These are phyloP conservation scores for Ophiothrix spiculata DNA, from an alignment of 35 echinoderm and acorn worm species.

Conservation along the genomic window DNA sequence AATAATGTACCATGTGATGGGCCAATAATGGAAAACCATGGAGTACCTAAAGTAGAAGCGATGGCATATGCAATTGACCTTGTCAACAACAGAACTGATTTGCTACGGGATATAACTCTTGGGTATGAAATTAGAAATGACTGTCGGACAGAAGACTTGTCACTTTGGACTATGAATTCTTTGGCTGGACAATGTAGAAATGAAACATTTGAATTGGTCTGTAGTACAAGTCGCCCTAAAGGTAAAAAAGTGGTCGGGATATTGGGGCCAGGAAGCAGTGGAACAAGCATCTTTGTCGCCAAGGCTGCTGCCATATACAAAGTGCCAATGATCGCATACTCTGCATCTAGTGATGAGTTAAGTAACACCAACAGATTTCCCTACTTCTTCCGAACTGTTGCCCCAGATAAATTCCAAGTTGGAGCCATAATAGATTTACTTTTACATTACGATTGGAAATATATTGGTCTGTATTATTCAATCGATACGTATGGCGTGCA, in stretches of 20 bases:
- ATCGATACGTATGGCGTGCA: constrained; percentile 12
- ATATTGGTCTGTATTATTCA: constrained; percentile 22
- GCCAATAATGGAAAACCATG: neutral
- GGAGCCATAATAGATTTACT: constrained; percentile 29
- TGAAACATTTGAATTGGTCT: neutral
- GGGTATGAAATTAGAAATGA: constrained; percentile 6
- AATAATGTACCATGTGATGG: neutral
- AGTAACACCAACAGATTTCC: constrained; percentile 45
- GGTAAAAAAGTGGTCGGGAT: neutral
- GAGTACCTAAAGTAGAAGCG: neutral
- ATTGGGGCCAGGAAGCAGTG: constrained; percentile 1
- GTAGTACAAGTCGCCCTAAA: neutral
- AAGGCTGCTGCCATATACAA: constrained; percentile 5
- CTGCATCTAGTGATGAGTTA: constrained; percentile 62
- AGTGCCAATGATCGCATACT: constrained; percentile 9
- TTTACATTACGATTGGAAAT: constrained; percentile 33
- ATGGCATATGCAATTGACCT: neutral
- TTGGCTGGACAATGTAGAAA: neutral
- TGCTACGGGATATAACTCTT: neutral
- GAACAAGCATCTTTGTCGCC: constrained; percentile 19
- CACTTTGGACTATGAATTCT: neutral
- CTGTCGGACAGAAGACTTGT: neutral
- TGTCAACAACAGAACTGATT: neutral
- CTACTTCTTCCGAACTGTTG: constrained; percentile 58
- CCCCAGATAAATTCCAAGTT: constrained; percentile 66